These are phyloP conservation scores for Acanthococcus lagerstroemiae DNA, from an alignment of 2,888 invertebrate genomes.

Conservation along the genomic window DNA sequence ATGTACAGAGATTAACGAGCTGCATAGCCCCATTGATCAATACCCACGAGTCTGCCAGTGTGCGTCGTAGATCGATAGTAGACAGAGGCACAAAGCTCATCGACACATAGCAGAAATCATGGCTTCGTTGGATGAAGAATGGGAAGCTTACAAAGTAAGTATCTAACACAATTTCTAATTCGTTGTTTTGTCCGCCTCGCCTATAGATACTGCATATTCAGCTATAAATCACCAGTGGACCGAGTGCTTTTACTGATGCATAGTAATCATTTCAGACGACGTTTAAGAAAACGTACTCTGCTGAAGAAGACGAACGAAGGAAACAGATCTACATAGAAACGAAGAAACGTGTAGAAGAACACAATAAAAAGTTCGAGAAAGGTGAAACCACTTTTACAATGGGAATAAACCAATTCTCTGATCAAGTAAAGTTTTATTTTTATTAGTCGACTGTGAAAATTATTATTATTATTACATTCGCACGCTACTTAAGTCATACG, in stretches of 20 bases:
- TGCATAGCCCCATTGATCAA: too few relatives aligned
- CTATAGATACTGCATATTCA: not conserved
- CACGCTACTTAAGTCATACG: too few relatives aligned
- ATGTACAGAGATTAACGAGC: too few relatives aligned
- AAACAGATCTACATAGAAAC: conserved; percentile 85
- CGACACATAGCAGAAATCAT: too few relatives aligned
- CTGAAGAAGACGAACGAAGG: conserved; percentile 69
- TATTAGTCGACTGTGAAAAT: not conserved
- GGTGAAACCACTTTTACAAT: conserved; percentile 58
- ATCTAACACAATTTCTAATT: not conserved
- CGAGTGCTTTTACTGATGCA: too few relatives aligned
- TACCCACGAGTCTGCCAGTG: too few relatives aligned
- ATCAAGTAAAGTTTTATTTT: conserved; percentile 49
- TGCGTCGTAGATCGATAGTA: too few relatives aligned
- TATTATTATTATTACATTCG: too few relatives aligned
- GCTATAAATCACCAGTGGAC: not conserved
- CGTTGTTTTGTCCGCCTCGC: not conserved
- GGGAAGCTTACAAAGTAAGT: not conserved
- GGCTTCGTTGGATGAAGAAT: not conserved
- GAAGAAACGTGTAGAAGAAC: conserved; percentile 68
- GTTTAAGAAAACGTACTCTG: conserved; percentile 42
- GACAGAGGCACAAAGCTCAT: too few relatives aligned
- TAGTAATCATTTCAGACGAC: not conserved
- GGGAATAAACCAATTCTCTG: conserved; percentile 70
- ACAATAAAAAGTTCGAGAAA: conserved; percentile 62